Conservation (phyloP, 2,888 invertebrate genomes). For the Subacronicta megacephala region DNA sequence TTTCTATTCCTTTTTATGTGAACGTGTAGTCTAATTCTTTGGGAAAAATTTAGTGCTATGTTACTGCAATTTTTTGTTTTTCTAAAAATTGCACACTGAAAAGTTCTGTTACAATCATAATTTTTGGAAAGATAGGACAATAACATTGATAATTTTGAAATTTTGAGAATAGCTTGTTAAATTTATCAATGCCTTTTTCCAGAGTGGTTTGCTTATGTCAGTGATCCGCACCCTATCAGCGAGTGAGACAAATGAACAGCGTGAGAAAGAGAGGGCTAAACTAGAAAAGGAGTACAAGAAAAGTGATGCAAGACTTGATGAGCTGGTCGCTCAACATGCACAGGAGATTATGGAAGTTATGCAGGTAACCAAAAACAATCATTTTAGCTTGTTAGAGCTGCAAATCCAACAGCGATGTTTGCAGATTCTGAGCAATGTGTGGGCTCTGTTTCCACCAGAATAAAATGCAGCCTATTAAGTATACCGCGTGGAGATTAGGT, state of each 20-base stretch:
- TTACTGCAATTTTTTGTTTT: too few relatives aligned
- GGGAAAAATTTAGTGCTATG: background rate
- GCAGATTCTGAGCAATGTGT: too few relatives aligned
- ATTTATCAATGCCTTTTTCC: slow-evolving; percentile 8
- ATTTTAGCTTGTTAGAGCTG: too few relatives aligned
- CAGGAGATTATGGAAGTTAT: slow-evolving; percentile 96
- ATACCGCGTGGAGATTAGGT: too few relatives aligned
- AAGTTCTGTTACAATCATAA: too few relatives aligned
- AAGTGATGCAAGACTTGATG: slow-evolving; percentile 96
- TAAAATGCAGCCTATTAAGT: too few relatives aligned
- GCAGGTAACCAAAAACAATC: slow-evolving; percentile 89
- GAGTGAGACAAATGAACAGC: slow-evolving; percentile 97
- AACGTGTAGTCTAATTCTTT: background rate
- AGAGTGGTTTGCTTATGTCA: slow-evolving; percentile 97
- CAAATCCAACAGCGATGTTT: too few relatives aligned
- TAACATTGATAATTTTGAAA: too few relatives aligned
- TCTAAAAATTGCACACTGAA: too few relatives aligned
- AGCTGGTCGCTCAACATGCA: slow-evolving; percentile 96
- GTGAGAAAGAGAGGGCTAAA: slow-evolving; percentile 97
- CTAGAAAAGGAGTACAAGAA: slow-evolving; percentile 97
- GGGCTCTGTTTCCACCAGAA: too few relatives aligned
- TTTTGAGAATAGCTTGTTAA: too few relatives aligned
- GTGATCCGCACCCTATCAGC: slow-evolving; percentile 98
- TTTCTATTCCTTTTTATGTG: background rate
- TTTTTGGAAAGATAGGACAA: too few relatives aligned